A percentile compares a stretch with the other conserved stretches of the same genome.
Evolutionary conservation across 2,113 vertebrate genomes (phyloP).

Genomic region (Hepsetus odoe): DNA sequence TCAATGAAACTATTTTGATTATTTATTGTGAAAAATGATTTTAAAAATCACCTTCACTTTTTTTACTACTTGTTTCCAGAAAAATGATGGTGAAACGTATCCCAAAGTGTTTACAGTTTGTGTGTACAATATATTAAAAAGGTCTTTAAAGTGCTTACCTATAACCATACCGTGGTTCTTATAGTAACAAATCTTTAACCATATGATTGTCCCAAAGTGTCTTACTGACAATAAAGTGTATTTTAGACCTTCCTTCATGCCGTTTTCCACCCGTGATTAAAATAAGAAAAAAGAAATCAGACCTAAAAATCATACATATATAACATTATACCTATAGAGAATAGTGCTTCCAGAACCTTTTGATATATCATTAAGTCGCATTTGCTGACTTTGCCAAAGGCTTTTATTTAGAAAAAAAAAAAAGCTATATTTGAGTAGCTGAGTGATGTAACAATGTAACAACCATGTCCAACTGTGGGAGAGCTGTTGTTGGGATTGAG

Average conservation of each 20-base stretch:
- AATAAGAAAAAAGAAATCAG: too few species aligned
- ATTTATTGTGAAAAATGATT: constrained; percentile 24
- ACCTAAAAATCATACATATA: too few species aligned
- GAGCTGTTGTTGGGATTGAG: too few species aligned
- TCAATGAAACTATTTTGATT: constrained; percentile 20
- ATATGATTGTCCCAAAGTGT: constrained; percentile 7
- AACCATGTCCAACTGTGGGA: too few species aligned
- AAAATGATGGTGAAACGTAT: constrained; percentile 19
- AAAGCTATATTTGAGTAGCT: too few species aligned
- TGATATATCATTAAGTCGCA: too few species aligned
- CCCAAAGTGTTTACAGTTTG: not conserved
- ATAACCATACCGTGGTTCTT: constrained; percentile 28
- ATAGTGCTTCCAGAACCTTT: too few species aligned
- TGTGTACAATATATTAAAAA: not conserved
- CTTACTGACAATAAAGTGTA: constrained; percentile 33
- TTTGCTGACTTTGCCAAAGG: too few species aligned
- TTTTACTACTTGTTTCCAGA: not conserved
- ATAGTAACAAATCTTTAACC: constrained; percentile 34
- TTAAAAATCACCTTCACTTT: not conserved
- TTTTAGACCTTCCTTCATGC: not conserved
- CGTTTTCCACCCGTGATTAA: too few species aligned
- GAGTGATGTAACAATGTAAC: too few species aligned
- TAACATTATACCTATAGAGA: too few species aligned
- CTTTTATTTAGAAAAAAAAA: too few species aligned
- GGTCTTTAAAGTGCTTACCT: not conserved